A percentile compares a stretch with the other conserved stretches of the same genome.
phyloP scores from a whole-genome alignment of 2,888 invertebrate genomes.

The Caenorhabditis sp. region DNA sequence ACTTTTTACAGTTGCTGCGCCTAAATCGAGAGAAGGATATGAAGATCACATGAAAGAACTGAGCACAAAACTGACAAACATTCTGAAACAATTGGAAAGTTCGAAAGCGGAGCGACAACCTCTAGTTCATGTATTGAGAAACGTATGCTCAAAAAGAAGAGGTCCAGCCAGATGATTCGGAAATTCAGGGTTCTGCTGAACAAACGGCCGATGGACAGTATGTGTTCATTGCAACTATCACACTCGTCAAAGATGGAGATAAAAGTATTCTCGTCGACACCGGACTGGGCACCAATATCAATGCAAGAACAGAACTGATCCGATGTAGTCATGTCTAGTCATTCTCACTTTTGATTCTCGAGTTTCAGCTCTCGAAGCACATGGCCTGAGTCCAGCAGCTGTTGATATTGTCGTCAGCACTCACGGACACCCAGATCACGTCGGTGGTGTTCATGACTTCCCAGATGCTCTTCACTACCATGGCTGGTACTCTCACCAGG shows the following conservation, averaged over 20 bases:
- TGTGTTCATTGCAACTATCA: conserved; percentile 75
- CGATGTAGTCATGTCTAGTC: conserved; percentile 54
- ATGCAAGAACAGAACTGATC: conserved; percentile 74
- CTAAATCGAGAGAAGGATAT: conserved; percentile 33
- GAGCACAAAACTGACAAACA: conserved; percentile 61
- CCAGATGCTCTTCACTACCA: conserved; percentile 71
- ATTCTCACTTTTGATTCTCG: neutral
- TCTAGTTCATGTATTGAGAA: conserved; percentile 42
- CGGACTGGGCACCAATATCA: conserved; percentile 77
- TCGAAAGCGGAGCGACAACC: conserved; percentile 36
- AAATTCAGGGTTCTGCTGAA: conserved; percentile 73
- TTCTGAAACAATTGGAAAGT: conserved; percentile 58
- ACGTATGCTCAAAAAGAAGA: conserved; percentile 14
- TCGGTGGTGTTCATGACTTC: conserved; percentile 67
- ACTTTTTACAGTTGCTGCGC: conserved; percentile 7
- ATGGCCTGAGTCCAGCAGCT: conserved; percentile 61
- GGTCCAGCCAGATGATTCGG: neutral
- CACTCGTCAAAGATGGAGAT: conserved; percentile 71
- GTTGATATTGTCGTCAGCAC: conserved; percentile 76
- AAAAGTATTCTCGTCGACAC: conserved; percentile 77
- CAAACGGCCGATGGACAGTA: conserved; percentile 71
- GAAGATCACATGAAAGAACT: conserved; percentile 54
- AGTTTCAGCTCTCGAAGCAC: conserved; percentile 24
- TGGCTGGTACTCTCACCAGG: conserved; percentile 70
- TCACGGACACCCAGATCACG: conserved; percentile 77